Conservation (phyloP, 2,113 vertebrate species). For the Scomber japonicus region DNA sequence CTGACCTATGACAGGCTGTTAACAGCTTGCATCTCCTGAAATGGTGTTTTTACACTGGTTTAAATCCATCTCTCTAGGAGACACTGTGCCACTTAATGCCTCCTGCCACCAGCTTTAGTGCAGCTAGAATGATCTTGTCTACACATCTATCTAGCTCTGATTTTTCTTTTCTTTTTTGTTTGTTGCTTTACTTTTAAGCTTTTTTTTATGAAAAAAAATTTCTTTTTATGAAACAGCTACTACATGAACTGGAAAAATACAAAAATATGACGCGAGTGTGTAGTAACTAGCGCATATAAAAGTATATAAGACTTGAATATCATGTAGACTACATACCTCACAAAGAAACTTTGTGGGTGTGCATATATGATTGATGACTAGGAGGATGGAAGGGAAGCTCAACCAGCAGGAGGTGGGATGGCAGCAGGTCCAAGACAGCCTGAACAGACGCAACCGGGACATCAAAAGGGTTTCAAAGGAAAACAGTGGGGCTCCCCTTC, state of each 20-base stretch:
- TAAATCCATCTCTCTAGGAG: conserved; percentile 29
- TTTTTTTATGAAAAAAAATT: conserved; percentile 77
- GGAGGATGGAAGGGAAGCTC: conserved; percentile 24
- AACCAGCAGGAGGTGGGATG: conserved; percentile 42
- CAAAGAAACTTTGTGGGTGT: background rate
- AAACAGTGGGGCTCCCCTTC: conserved; percentile 25
- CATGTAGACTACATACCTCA: background rate
- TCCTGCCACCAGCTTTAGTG: conserved; percentile 25
- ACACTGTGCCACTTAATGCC: conserved; percentile 19
- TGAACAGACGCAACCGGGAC: conserved; percentile 24
- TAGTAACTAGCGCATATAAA: background rate
- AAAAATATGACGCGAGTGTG: background rate
- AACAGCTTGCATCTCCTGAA: conserved; percentile 25
- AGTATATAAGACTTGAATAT: background rate
- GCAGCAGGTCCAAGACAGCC: conserved; percentile 46
- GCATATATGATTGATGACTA: conserved; percentile 25
- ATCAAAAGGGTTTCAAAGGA: conserved; percentile 50
- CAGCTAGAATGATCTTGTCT: conserved; percentile 4
- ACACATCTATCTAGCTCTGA: background rate
- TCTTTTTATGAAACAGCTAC: conserved; percentile 79
- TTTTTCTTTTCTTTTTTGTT: background rate
- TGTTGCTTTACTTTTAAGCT: background rate
- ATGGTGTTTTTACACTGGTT: conserved; percentile 28
- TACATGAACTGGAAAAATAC: conserved; percentile 1
- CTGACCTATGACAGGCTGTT: conserved; percentile 36